Conservation (phyloP, 2,888 invertebrate genomes). For the Zaprionus obscuricornis region DNA sequence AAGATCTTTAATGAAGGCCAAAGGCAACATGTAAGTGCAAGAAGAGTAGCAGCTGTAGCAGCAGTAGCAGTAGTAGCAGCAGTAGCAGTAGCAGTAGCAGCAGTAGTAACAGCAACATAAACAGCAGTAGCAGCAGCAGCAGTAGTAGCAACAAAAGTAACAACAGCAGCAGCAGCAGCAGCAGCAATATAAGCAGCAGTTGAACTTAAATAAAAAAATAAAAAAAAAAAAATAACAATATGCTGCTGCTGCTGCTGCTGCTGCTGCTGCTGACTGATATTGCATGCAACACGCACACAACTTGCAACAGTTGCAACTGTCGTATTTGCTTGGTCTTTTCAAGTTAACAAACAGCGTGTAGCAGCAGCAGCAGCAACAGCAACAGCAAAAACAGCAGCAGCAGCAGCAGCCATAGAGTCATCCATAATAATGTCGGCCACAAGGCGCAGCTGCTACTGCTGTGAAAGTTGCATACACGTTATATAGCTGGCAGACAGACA, state of each 20-base stretch:
- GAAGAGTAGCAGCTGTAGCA: background rate
- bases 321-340: conserved; percentile 50
- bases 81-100: too few relatives aligned
- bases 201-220: too few relatives aligned
- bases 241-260: too few relatives aligned
- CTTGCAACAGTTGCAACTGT: conserved; percentile 8
- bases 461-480: conserved; percentile 12
- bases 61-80: conserved; percentile 8
- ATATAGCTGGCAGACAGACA: conserved; percentile 49
- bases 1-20: conserved; percentile 15
- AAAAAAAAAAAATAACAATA: too few relatives aligned
- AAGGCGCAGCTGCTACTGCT: conserved; percentile 28
- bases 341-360: conserved; percentile 49
- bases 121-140: too few relatives aligned
- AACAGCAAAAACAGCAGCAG: too few relatives aligned
- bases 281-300: too few relatives aligned
- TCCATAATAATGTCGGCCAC: conserved; percentile 57
- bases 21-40: too few relatives aligned
- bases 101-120: conserved; percentile 11
- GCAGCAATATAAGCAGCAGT: too few relatives aligned
- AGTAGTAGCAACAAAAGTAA: background rate
- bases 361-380: conserved; percentile 23
- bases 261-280: too few relatives aligned
- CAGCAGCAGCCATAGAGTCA: conserved; percentile 33
- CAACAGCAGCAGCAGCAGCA: conserved; percentile 11